Evolutionary conservation across 2,797 vertebrate species (phyloP).

Genomic region (Natrix natrix): DNA sequence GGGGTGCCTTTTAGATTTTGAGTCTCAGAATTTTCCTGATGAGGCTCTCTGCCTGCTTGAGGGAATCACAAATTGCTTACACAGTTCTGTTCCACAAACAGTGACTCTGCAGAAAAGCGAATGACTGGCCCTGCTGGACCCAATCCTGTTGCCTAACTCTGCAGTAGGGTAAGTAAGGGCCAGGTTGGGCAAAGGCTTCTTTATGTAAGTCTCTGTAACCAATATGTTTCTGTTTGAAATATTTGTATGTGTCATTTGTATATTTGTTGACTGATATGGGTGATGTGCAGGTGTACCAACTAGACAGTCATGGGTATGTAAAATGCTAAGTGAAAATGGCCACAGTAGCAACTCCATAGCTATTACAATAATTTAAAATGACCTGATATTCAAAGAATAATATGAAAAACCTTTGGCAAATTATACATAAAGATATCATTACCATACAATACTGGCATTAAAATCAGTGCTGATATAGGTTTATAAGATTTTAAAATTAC

Average conservation of each 20-base stretch:
- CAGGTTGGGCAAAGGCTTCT: neutral
- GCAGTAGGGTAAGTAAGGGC: neutral
- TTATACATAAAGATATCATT: neutral
- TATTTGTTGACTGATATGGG: neutral
- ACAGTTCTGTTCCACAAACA: neutral
- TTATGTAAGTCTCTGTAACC: neutral
- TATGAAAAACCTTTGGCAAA: neutral
- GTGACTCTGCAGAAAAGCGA: neutral
- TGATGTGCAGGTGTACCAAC: neutral
- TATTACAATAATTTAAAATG: neutral
- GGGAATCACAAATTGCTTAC: neutral
- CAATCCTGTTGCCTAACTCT: neutral
- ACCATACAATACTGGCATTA: slow-evolving; percentile 25
- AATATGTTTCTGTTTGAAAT: neutral
- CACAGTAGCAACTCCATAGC: neutral
- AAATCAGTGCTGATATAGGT: slow-evolving; percentile 13
- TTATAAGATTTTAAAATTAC: neutral
- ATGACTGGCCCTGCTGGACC: neutral
- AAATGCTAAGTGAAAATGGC: neutral
- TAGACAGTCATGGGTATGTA: neutral
- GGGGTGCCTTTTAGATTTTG: neutral
- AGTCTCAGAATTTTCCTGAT: neutral
- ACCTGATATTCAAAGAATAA: neutral
- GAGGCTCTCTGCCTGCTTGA: neutral
- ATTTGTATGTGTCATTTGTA: neutral